Base-by-base conservation (phyloP, 2,888 invertebrate genomes). In the Margaritifera margaritifera region DNA sequence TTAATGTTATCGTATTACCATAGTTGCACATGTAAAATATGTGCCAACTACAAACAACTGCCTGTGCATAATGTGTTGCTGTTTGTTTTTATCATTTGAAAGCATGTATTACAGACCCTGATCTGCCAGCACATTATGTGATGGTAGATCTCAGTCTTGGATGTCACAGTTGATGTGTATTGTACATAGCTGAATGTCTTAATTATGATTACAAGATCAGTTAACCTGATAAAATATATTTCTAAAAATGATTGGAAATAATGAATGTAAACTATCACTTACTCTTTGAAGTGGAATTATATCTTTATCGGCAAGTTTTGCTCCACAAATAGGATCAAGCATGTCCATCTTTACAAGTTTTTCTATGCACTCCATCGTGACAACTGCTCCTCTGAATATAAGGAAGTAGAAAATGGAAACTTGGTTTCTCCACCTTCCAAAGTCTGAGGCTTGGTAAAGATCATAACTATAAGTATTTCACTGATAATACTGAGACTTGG, bases 271-370 rank as follows among this genome's bases (percentile, higher is more conserved):
- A 1, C 55, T 20, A 51, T 25, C 18, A 63, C 88, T 91, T 91
- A 94, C 94, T 90, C 98, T 93, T 89, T 98, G 95, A 85, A 99
- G 90, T 6, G 92, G 92, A 86, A 99, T 98, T 50, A 99, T 96
- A 87, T 99, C 99, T 81, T 94, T 94, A 75, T 98, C 97, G 63
- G 92, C 94, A 76, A 90, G 88, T 88, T 94, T 95, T 71, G 95
- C 93, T 66, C 94, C 94, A 64, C 95, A 97, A 27, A 97, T 92
- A 0, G 99, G 99, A 91, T 99, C 98, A 27, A 95, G 91, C 98
- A 96, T 97, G 89, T 99, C 99, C 85, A 96, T 97, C 85, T 95
- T 96, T 66, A 99, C 96, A 22, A 99, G 92, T 88, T 97, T 98
- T 84, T 99, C 98, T 6, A 98, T 94, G 91, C 98, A 98, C 88